Evolutionary conservation across 2,888 invertebrate species (phyloP).

Genomic region (Cerastis rubricosa): DNA sequence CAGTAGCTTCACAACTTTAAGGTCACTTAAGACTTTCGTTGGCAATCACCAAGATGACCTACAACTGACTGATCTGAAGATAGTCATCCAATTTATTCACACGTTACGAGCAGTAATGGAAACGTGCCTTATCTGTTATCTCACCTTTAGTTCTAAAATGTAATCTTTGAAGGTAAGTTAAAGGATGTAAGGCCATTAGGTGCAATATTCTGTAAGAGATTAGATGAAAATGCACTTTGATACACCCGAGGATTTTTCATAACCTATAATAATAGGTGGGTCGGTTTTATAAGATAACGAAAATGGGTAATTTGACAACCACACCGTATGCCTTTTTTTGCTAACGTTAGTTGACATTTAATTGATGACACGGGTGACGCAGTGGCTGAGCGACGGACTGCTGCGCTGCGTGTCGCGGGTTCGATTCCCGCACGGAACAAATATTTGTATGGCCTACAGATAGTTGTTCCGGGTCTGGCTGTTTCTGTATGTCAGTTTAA

Average conservation of each 20-base stretch:
- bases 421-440: no score
- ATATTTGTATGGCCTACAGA: no score
- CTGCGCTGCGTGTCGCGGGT: no score
- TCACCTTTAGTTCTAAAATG: slow-evolving; percentile 13
- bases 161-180: slow-evolving; percentile 19
- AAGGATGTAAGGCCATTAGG: slow-evolving; percentile 15
- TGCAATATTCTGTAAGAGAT: slow-evolving; percentile 3
- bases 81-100: slow-evolving; percentile 34
- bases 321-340: not conserved
- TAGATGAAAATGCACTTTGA: not conserved
- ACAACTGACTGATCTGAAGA: slow-evolving; percentile 17
- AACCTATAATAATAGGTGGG: not conserved
- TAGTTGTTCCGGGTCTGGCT: no score
- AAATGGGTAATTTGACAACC: not conserved
- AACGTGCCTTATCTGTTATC: slow-evolving; percentile 33
- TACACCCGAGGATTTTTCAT: not conserved
- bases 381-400: no score
- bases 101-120: slow-evolving; percentile 32
- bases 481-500: no score
- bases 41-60: not conserved
- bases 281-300: not conserved
- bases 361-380: no score
- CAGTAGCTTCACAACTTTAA: not conserved
- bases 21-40: not conserved
- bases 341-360: not conserved